Percentiles rank a stretch among this genome's conserved stretches.
phyloP scores from a whole-genome alignment of 2,113 vertebrate species.

The Python bivittatus region DNA sequence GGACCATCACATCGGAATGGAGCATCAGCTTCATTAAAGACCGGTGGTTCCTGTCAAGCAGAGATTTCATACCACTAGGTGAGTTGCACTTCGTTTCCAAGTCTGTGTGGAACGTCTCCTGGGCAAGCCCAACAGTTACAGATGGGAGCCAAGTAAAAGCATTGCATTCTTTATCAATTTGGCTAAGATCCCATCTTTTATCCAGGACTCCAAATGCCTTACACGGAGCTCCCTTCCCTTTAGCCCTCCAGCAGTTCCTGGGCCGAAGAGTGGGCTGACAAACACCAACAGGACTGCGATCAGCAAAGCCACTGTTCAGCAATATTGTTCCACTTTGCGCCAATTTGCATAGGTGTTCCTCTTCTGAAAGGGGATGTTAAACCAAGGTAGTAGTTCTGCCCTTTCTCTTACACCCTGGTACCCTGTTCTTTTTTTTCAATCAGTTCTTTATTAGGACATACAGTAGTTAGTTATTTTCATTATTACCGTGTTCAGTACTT shows the following conservation, averaged over 20 bases:
- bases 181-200: neutral
- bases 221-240: neutral
- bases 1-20: neutral
- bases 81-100: neutral
- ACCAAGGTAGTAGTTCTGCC: neutral
- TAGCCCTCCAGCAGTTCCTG: neutral
- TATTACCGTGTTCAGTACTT: neutral
- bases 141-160: neutral
- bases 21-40: conserved; percentile 28
- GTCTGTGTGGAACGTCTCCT: neutral
- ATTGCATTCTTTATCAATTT: neutral
- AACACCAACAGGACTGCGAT: neutral
- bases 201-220: neutral
- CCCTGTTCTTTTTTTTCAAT: neutral
- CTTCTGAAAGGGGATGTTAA: neutral
- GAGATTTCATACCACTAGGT: neutral
- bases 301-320: neutral
- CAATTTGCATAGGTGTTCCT: neutral
- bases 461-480: neutral
- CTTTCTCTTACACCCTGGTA: neutral
- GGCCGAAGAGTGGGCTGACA: neutral
- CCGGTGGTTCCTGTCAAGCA: conserved; percentile 10
- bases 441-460: neutral
- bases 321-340: neutral
- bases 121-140: neutral